These are phyloP conservation scores for Falco punctatus DNA, from an alignment of 2,113 vertebrate genomes.

Conservation along the genomic window DNA sequence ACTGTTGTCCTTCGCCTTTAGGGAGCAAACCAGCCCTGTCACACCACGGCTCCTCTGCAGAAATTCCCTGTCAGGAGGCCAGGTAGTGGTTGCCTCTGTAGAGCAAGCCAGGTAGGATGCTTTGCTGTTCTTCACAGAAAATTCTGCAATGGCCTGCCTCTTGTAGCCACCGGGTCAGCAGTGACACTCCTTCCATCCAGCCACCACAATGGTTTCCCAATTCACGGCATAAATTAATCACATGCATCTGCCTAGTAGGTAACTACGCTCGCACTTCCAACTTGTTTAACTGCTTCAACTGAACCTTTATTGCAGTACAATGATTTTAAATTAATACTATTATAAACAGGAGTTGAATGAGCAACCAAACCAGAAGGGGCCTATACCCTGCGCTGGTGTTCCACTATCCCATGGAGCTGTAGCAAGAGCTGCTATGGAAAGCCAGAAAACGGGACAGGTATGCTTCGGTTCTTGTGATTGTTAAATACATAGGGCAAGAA, in stretches of 20 bases:
- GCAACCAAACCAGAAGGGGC: not conserved
- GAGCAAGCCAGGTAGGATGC: not conserved
- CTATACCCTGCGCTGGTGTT: not conserved
- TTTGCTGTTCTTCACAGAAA: not conserved
- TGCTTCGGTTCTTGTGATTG: not conserved
- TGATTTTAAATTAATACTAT: not conserved
- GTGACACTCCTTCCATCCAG: not conserved
- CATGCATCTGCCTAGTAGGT: not conserved
- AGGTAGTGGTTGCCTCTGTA: not conserved
- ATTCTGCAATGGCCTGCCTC: not conserved
- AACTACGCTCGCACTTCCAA: not conserved
- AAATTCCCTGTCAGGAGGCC: not conserved
- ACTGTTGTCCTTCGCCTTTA: not conserved
- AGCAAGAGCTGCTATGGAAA: not conserved
- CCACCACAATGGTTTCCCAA: not conserved
- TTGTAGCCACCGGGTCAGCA: not conserved
- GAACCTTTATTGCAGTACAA: not conserved
- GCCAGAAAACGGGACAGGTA: not conserved
- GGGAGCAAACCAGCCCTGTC: not conserved
- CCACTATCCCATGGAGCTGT: not conserved
- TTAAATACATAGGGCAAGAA: too few relatives aligned
- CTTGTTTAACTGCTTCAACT: not conserved
- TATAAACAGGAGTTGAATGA: not conserved
- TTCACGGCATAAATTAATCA: not conserved
- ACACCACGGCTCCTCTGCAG: not conserved